phyloP scores from a whole-genome alignment of 2,888 invertebrate genomes.

The Itoplectis maculator region DNA sequence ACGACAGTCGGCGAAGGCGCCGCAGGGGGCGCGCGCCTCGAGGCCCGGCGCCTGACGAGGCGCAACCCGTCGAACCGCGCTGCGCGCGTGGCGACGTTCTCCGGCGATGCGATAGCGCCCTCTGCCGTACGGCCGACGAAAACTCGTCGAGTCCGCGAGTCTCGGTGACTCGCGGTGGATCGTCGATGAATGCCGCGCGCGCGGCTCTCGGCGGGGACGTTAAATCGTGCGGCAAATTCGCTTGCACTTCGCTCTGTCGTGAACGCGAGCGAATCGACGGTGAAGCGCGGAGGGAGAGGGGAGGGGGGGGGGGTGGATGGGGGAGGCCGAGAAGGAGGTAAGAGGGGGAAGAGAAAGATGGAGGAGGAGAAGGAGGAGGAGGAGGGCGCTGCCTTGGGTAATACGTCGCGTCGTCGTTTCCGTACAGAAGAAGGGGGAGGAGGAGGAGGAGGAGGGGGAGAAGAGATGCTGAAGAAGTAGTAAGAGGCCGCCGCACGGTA shows the following conservation, averaged over 20 bases:
- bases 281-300: not conserved
- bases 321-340: not conserved
- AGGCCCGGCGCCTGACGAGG: too few species aligned
- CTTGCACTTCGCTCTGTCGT: conserved; percentile 79
- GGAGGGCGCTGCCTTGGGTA: conserved; percentile 70
- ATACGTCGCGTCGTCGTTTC: conserved; percentile 73
- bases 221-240: conserved; percentile 82
- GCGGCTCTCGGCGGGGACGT: conserved; percentile 77
- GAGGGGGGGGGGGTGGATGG: conserved; percentile 11
- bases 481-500: conserved; percentile 62
- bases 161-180: conserved; percentile 64
- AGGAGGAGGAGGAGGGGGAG: too few species aligned
- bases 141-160: conserved; percentile 13
- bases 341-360: conserved; percentile 27
- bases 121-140: too few species aligned
- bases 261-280: conserved; percentile 10
- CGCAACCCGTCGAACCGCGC: too few species aligned
- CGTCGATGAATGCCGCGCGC: conserved; percentile 74
- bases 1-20: too few species aligned
- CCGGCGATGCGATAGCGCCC: too few species aligned
- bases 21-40: too few species aligned
- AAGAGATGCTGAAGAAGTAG: conserved; percentile 15
- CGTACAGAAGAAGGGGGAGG: conserved; percentile 37
- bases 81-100: too few species aligned
- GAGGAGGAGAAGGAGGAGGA: conserved; percentile 31